Base-by-base conservation (phyloP, 2,888 invertebrate species). In the Auanema freiburgensis region DNA sequence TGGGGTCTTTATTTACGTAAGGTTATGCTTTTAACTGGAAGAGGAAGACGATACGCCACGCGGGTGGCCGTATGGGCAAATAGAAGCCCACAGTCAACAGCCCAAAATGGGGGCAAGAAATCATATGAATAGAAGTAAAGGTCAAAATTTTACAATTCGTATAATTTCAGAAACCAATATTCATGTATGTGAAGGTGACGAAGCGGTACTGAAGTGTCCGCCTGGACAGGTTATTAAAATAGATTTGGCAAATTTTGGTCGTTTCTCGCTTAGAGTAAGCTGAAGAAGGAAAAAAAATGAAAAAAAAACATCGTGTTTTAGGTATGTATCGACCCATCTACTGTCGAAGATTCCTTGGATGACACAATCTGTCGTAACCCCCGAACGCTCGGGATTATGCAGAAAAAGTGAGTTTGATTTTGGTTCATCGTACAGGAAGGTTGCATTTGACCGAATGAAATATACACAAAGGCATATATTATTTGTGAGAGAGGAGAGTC, bases 221-320 rank as follows among this genome's bases (percentile, higher is more conserved):
- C 46, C 66, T 25, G 72, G 72, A 23, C 57, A 56, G 33, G 67
- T 71, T n/a, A 74, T 74, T 24, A 59, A 64, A 43, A 66, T 72
- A 24, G 61, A 65, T 6, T 53, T 66, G n/a, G 74, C 72, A 33
- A 74, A 72, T 55, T 74, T 69, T 46, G 74, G 74, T 50, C 57
- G 74, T 51, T 72, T 67, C 50, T 69, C 72, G 2, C 60, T 55
- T 6, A 57, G 55, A 18, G 67, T 69, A 55, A 18, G 46, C 21
- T 24, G 33, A 3, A 33, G 8, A 33, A 33, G 8, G 33, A 33
- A 33, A 33, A 33, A 33, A 33, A 33, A 33, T 33, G 3, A 33
- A 33, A 3, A 8, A 33, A 33, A 33, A 33, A 5, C 8, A 5
- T 33, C 33, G n/a, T n/a, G n/a, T n/a, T 33, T 33, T 8, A 33